A percentile compares a stretch with the other conserved stretches of the same genome.
These are phyloP conservation scores for Antidorcas marsupialis DNA, from an alignment of 2,113 vertebrate species.

Conservation along the genomic window DNA sequence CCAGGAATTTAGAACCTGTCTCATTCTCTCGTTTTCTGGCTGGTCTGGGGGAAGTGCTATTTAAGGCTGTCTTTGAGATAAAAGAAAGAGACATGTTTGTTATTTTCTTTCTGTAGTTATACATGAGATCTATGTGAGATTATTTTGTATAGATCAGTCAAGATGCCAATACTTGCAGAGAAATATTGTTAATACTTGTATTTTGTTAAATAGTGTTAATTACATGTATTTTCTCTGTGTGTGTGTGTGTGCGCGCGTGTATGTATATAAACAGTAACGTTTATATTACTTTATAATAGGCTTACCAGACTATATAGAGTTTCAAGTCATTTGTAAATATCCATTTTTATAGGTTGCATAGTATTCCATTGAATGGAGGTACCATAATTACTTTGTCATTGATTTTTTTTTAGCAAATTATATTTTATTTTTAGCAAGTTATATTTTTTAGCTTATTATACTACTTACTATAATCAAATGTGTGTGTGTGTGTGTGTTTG, in stretches of 20 bases:
- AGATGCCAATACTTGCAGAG: background rate
- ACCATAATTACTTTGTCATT: background rate
- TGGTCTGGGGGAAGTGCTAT: background rate
- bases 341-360: background rate
- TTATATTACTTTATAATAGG: background rate
- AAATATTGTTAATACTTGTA: background rate
- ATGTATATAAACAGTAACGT: background rate
- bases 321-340: background rate
- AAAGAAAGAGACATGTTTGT: background rate
- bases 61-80: background rate
- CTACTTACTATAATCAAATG: constrained; percentile 25
- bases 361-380: background rate
- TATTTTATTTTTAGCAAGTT: background rate
- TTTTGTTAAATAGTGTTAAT: background rate
- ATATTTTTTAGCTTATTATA: background rate
- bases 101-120: background rate
- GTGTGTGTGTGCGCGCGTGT: rapidly evolving
- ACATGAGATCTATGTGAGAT: background rate
- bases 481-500: background rate
- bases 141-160: background rate
- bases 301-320: background rate
- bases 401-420: background rate
- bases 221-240: background rate
- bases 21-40: background rate
- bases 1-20: background rate